These are phyloP conservation scores for Hydrochoerus hydrochaeris DNA, from an alignment of 2,113 vertebrate species.

Conservation along the genomic window DNA sequence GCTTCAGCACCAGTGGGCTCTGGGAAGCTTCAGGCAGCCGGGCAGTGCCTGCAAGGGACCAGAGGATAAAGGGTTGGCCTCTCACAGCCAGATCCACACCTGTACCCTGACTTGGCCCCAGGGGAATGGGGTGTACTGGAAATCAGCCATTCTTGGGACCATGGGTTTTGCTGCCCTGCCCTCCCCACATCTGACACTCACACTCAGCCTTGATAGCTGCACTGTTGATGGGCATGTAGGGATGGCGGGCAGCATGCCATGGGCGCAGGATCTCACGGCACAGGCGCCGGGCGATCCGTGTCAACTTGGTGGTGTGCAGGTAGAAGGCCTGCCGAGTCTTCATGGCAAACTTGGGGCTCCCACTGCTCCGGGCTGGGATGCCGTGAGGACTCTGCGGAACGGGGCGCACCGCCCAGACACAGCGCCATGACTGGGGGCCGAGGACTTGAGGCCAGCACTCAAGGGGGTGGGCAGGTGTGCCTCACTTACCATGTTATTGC, in stretches of 20 bases:
- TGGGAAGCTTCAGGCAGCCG: constrained; percentile 93
- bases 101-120: neutral
- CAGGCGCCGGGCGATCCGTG: constrained; percentile 92
- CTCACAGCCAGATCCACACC: neutral
- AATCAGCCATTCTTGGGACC: rapidly evolving
- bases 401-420: constrained; percentile 71
- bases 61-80: neutral
- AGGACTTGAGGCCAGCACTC: rapidly evolving
- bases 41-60: constrained; percentile 89
- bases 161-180: rapidly evolving
- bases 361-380: constrained; percentile 91
- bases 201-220: constrained; percentile 98
- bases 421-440: constrained; percentile 68
- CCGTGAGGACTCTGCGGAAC: constrained; percentile 93
- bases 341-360: constrained; percentile 97
- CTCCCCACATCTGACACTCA: constrained; percentile 77
- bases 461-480: rapidly evolving
- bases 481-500: constrained; percentile 92
- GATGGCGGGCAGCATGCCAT: constrained; percentile 92
- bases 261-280: constrained; percentile 96
- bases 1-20: constrained; percentile 91
- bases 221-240: constrained; percentile 96
- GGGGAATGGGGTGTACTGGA: no score
- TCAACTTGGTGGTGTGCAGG: constrained; percentile 94
- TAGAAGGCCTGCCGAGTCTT: constrained; percentile 98